Evolutionary conservation across 1,140 invertebrate species (phyloP).

Genomic region (Microvelia longipes): DNA sequence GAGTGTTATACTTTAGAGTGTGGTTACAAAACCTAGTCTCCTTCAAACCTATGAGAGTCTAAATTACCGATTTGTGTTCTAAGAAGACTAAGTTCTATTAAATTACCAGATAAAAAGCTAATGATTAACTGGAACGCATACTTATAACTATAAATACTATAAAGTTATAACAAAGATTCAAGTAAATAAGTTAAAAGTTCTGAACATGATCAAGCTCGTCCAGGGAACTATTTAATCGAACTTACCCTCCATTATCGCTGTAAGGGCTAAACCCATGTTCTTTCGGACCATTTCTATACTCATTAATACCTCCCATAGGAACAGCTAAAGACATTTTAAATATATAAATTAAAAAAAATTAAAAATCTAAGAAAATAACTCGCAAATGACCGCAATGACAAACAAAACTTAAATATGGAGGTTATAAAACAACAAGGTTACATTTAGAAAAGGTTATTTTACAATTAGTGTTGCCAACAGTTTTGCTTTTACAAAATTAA

Average conservation of each 20-base stretch:
- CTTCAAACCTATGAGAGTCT: no score
- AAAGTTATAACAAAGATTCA: no score
- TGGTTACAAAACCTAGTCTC: no score
- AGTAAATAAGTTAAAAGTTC: no score
- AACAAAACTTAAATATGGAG: not conserved
- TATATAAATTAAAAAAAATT: not conserved
- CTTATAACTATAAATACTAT: no score
- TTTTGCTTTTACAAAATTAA: not conserved
- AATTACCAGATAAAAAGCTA: no score
- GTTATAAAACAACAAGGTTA: not conserved
- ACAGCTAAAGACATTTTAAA: not conserved
- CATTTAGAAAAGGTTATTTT: not conserved
- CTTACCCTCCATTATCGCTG: conserved; percentile 23
- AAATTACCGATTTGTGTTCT: no score
- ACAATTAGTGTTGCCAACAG: not conserved
- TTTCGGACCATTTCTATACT: conserved; percentile 7
- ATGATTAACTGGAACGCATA: no score
- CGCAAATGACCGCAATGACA: not conserved
- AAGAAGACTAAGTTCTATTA: no score
- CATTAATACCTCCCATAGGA: conserved; percentile 6
- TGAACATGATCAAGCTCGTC: no score
- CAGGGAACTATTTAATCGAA: no score
- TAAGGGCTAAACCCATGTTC: conserved; percentile 17
- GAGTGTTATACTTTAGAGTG: no score
- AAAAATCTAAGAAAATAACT: not conserved